Base-by-base conservation (phyloP, 2,888 invertebrate species). In the Antheraea assamensis region DNA sequence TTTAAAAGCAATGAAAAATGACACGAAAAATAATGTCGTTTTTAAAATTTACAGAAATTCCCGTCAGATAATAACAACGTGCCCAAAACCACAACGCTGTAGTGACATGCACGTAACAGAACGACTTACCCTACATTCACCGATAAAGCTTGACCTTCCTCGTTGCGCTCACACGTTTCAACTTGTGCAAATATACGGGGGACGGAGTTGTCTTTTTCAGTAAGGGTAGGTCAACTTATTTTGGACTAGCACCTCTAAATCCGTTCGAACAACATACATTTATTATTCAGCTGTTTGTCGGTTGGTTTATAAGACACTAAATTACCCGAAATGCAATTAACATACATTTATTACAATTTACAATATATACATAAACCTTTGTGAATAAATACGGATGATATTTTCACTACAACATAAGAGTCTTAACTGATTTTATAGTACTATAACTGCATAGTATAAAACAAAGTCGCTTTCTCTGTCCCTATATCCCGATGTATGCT, bases 191-290 rank as follows among this genome's bases (percentile, higher is more conserved):
- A 66, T 35, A 7, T 8, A 3, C 35, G 21, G 7, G 17, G 73
- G 77, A 31, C 35, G n/a, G 21, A 10, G 74, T 77, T 78, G 80
- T 74, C 66, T 52, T 73, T 73, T 73, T 55, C 70, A 75, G 64
- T 74, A 72, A 72, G 74, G 74, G 75, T 74, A 77, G 85, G 78
- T 83, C 88, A 81, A 78, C 77, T 77, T 76, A 73, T 71, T 68
- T 76, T 84, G 83, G 86, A 74, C 76, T 74, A 77, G 71, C 79
- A 76, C 77, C 78, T 77, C 76, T 77, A 78, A 75, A 79, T 79
- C 78, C 82, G 81, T 83, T 84, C 78, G 82, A 84, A 82, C 79
- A 79, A 81, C 78, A 80, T 80, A 78, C 80, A 84, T 84, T 85
- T 81, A 80, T 82, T 85, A 30, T 81, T 78, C 24, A 8, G 10